These are phyloP conservation scores for Takifugu ocellatus DNA, from an alignment of 2,797 vertebrate genomes.

Conservation along the genomic window DNA sequence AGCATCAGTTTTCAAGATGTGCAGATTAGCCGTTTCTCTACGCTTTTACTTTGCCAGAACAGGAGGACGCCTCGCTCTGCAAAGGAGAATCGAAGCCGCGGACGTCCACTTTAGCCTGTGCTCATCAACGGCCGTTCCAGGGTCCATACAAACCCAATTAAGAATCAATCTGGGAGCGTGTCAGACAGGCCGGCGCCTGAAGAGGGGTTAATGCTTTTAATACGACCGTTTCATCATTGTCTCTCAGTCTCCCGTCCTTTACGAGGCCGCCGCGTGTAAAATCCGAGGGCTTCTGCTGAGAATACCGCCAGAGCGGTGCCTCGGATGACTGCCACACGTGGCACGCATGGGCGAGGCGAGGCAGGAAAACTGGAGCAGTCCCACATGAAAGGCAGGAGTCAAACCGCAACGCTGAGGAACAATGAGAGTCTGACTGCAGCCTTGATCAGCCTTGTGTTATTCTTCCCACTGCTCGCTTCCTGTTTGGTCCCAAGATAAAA, in stretches of 20 bases:
- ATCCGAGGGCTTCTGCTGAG: conserved; percentile 58
- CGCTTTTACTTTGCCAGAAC: conserved; percentile 42
- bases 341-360: conserved; percentile 40
- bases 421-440: conserved; percentile 44
- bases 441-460: conserved; percentile 57
- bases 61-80: conserved; percentile 36
- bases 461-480: conserved; percentile 39
- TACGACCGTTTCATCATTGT: conserved; percentile 80
- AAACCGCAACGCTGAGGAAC: conserved; percentile 29
- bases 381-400: conserved; percentile 51
- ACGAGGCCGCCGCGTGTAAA: conserved; percentile 74
- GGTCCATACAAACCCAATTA: conserved; percentile 83
- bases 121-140: conserved; percentile 74
- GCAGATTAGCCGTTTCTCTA: conserved; percentile 53
- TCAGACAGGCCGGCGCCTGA: conserved; percentile 81
- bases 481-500: conserved; percentile 47
- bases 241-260: conserved; percentile 74
- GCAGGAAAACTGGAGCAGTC: conserved; percentile 49
- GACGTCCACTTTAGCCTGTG: conserved; percentile 68
- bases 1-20: conserved; percentile 67
- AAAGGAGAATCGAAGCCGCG: conserved; percentile 45
- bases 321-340: conserved; percentile 55
- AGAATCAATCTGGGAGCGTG: conserved; percentile 82
- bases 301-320: conserved; percentile 42
- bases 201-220: conserved; percentile 81